Base-by-base conservation (phyloP, 2,113 vertebrate species). In the Onychostoma macrolepis region DNA sequence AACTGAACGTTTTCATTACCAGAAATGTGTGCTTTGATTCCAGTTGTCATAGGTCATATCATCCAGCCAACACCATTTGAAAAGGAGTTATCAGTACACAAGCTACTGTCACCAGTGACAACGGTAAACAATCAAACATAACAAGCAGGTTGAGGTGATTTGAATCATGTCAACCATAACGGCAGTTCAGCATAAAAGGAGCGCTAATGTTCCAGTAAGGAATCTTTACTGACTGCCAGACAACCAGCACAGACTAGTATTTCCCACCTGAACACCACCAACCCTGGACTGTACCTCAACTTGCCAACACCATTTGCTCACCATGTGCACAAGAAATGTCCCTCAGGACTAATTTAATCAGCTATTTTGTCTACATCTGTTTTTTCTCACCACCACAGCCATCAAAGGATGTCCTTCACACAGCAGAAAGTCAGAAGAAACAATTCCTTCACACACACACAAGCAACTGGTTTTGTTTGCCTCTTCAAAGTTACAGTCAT, bases 401-500 rank as follows among this genome's bases (percentile, higher is more conserved):
- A 45, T 75, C 72, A 75, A 75, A 75, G n/a, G n/a, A 26, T 48
- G n/a, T 48, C n/a, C 41, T 48, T 48, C 41, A 45, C 26, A 1
- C 74, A 76, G 41, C n/a, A 76, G 2, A 75, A 76, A 28, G 72
- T 26, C 72, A 48, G 41, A 41, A 75, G 56, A 61, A 38, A 61
- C 50, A 19, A 17, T 43, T 4, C 2, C 4, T 0, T 53, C 17
- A 19, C 50, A 19, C 50, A 53, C 50, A 53, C 50, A 53, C 50
- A 53, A 19, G 50, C 50, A 53, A 53, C 17, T 53, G 50, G 50
- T 53, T 53, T 41, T 61, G 56, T 81, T 63, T 81, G 36, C n/a
- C 8, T 65, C 58, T 82, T 65, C 58, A 81, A 65, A 45, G 58
- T 28, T 21, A 45, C 36, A 81, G 36, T 2, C 15, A 45, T 81